These are phyloP conservation scores for Leptonema lineaticorne DNA, from an alignment of 1,140 invertebrate species.

Conservation along the genomic window DNA sequence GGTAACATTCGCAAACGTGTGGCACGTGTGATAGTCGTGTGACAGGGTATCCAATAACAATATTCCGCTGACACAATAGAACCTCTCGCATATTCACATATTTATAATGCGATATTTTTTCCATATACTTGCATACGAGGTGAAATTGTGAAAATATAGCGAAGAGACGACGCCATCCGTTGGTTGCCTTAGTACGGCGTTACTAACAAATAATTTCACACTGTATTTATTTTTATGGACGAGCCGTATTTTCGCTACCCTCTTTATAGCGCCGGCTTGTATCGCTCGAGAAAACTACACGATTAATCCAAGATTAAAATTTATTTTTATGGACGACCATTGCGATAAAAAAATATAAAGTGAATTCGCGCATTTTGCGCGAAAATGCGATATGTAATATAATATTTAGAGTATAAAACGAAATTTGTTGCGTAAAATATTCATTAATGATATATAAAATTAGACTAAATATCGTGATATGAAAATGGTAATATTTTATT, in stretches of 20 bases:
- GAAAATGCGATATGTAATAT: neutral
- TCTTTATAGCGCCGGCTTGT: neutral
- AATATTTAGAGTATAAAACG: neutral
- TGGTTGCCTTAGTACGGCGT: constrained; percentile 4
- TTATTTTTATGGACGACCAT: neutral
- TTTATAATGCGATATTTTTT: constrained; percentile 39
- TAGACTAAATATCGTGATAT: too few relatives aligned
- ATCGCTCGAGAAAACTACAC: neutral
- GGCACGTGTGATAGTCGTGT: constrained; percentile 39
- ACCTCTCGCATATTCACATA: constrained; percentile 38
- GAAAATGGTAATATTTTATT: too few relatives aligned
- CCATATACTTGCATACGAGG: neutral
- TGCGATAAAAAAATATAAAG: neutral
- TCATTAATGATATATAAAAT: too few relatives aligned
- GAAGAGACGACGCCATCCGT: neutral
- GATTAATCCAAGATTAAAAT: constrained; percentile 15
- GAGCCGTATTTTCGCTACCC: neutral
- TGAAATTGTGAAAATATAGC: too few relatives aligned
- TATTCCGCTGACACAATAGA: constrained; percentile 42
- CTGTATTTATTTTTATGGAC: constrained; percentile 14
- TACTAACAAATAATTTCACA: constrained; percentile 16
- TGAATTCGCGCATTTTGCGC: neutral
- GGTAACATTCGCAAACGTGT: constrained; percentile 13
- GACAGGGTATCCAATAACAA: constrained; percentile 40
- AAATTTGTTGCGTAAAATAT: neutral